Evolutionary conservation across 2,888 invertebrate genomes (phyloP), one percentile per base, ranked within the genome.

Genomic region (Brachyptera risi): DNA sequence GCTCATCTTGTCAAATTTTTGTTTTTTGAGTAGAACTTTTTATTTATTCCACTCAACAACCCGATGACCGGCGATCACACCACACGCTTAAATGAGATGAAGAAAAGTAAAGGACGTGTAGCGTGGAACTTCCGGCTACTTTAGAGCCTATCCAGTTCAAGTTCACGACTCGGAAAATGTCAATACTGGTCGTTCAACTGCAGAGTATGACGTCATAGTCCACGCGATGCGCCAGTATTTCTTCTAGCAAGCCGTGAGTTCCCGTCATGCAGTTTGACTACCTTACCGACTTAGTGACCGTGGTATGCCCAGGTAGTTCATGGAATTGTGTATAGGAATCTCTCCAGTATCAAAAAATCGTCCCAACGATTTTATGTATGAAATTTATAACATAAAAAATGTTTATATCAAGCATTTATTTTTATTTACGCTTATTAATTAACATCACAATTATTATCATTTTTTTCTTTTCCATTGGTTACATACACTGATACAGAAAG

Each of bases 1-100:
- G 86, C 88, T 89, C 88, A 89, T 88, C 11, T 21, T 47, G 19
- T 11, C 31, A 5, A 31, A 5, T 31, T 31, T 11, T 5, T 31
- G 5, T 11, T 11, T 31, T 31, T 31, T 31, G 11, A 31, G 5
- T 31, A 7, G 11, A 31, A 31, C 31, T 7, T 11, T 31, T 5
- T 7, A 31, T 31, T 31, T 31, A 31, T 5, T 31, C 11, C 11
- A 31, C 31, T 31, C 7, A 5, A 31, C 31, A 31, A 31, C 5
- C 11, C 11, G 31, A 31, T 31, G 31, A 31, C 11, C 11, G 31
- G 5, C 7, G 31, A 31, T 31, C 5, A 7, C 11, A 31, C 31
- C 31, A 11, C 31, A 31, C 11, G 31, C 11, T 7, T 7, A 31
- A 31, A 7, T 11, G 7, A 31, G 7, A n/a, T n/a, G n/a, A n/a